Conservation (phyloP, 2,888 invertebrate species). For the Drosophila neotestacea region DNA sequence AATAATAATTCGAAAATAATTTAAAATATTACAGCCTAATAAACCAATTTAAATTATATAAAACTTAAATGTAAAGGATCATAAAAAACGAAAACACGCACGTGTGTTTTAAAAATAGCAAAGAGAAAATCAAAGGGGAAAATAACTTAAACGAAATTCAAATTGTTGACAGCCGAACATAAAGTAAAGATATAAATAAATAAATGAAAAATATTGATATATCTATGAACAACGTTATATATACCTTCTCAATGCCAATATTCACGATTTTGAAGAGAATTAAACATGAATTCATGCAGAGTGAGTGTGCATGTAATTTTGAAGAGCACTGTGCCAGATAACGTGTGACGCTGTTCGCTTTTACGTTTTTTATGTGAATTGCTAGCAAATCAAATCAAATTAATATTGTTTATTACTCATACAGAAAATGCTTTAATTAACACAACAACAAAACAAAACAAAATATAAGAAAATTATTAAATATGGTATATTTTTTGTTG, state of each 20-base stretch:
- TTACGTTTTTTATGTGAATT: constrained; percentile 34
- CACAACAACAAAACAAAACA: constrained; percentile 15
- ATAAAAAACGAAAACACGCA: background rate
- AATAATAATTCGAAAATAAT: background rate
- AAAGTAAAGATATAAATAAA: constrained; percentile 8
- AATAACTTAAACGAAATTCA: constrained; percentile 20
- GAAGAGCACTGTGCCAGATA: constrained; percentile 63
- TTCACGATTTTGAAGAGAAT: constrained; percentile 65
- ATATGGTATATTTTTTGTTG: constrained; percentile 5
- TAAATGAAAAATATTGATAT: constrained; percentile 4
- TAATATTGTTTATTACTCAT: constrained; percentile 46
- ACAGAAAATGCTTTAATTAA: constrained; percentile 64
- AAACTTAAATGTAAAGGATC: background rate
- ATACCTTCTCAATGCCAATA: constrained; percentile 48
- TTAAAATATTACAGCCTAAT: constrained; percentile 5
- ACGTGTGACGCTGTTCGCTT: constrained; percentile 37
- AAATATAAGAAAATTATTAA: constrained; percentile 8
- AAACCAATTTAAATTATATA: constrained; percentile 8
- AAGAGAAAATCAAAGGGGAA: constrained; percentile 1
- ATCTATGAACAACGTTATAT: constrained; percentile 8
- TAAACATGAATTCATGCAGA: constrained; percentile 73
- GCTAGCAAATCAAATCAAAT: constrained; percentile 56
- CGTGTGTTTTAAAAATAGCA: constrained; percentile 11
- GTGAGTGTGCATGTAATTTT: constrained; percentile 64
- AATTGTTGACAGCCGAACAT: constrained; percentile 17